A percentile compares a stretch with the other conserved stretches of the same genome.
Conservation (phyloP, 2,797 vertebrate species). For the Peromyscus aztecus region DNA sequence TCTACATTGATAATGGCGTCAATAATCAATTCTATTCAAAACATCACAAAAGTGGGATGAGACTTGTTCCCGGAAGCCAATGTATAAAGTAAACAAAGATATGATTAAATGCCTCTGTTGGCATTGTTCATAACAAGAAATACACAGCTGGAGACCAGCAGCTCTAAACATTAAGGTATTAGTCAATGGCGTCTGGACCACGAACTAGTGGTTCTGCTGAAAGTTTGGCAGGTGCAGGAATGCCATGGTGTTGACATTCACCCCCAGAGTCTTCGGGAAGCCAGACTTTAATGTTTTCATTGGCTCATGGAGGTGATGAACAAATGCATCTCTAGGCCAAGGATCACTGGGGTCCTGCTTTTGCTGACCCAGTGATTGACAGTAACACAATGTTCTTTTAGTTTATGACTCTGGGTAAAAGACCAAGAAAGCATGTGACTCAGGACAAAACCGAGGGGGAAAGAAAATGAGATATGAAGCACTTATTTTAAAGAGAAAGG, state of each 20-base stretch:
- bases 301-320: conserved; percentile 72
- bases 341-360: neutral
- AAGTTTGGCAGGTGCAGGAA: conserved; percentile 76
- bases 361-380: conserved; percentile 3
- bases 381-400: conserved; percentile 45
- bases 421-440: conserved; percentile 25
- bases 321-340: conserved; percentile 41
- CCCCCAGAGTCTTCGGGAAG: conserved; percentile 70
- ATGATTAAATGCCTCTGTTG: conserved; percentile 80
- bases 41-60: conserved; percentile 53
- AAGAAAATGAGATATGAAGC: conserved; percentile 25
- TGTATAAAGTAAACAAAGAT: conserved; percentile 80
- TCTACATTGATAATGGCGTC: conserved; percentile 72
- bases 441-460: conserved; percentile 34
- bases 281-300: conserved; percentile 68
- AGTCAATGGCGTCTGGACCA: conserved; percentile 72
- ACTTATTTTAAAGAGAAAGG: conserved; percentile 27
- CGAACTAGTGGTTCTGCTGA: conserved; percentile 54
- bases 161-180: conserved; percentile 77
- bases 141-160: conserved; percentile 19
- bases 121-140: conserved; percentile 80
- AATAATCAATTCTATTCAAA: conserved; percentile 78
- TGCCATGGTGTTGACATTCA: conserved; percentile 75
- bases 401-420: conserved; percentile 40
- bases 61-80: conserved; percentile 72